A percentile compares a stretch with the other conserved stretches of the same genome.
These are phyloP conservation scores for Suillia variegata DNA, from an alignment of 2,888 invertebrate genomes.

Conservation along the genomic window DNA sequence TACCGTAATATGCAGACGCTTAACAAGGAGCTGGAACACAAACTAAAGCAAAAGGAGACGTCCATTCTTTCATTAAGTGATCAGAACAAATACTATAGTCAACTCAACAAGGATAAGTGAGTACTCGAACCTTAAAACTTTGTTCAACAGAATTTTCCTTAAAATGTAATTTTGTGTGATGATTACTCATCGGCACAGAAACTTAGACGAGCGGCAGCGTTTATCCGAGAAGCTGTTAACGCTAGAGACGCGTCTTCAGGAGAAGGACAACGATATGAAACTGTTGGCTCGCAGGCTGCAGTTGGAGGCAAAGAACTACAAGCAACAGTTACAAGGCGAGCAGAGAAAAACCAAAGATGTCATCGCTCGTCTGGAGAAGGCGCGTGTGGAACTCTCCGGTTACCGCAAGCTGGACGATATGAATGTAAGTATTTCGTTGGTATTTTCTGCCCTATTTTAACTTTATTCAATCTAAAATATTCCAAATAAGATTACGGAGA, in stretches of 20 bases:
- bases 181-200: too few species aligned
- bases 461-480: neutral
- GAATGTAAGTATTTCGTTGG: slow-evolving; percentile 33
- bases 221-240: slow-evolving; percentile 69
- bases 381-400: slow-evolving; percentile 50
- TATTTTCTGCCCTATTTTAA: neutral
- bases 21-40: slow-evolving; percentile 68
- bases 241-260: slow-evolving; percentile 64
- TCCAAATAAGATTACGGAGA: slow-evolving; percentile 32
- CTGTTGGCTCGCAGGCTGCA: slow-evolving; percentile 72
- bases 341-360: slow-evolving; percentile 73
- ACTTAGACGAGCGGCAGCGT: slow-evolving; percentile 76
- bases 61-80: slow-evolving; percentile 70
- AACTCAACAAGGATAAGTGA: slow-evolving; percentile 74
- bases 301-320: slow-evolving; percentile 76
- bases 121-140: too few species aligned
- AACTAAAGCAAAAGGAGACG: slow-evolving; percentile 72
- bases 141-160: neutral
- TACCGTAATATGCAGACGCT: slow-evolving; percentile 71
- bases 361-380: slow-evolving; percentile 68
- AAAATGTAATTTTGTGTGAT: neutral
- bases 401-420: slow-evolving; percentile 55
- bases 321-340: slow-evolving; percentile 73
- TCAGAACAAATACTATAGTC: slow-evolving; percentile 73
- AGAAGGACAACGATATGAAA: slow-evolving; percentile 69